Base-by-base conservation (phyloP, 2,888 invertebrate genomes). In the Tricholauxania praeusta region DNA sequence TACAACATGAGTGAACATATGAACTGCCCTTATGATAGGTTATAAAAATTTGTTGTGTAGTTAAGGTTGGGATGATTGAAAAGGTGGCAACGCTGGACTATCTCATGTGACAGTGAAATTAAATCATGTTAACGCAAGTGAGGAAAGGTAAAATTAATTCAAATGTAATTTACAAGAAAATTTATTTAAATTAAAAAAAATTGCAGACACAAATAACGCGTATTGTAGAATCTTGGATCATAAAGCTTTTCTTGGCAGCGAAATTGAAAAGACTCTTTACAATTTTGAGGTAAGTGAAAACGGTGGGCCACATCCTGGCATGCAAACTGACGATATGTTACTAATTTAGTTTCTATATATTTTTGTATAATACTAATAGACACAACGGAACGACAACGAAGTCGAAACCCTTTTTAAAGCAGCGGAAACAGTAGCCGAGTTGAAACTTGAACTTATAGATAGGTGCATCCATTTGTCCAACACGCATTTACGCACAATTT, bases 161-260 rank as follows among this genome's bases (percentile, higher is more conserved):
- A 12, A 67, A 47, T 52, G 47, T 67, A 57, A 17, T 57, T 15
- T 47, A 15, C 7, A 57, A 14, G 12, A 57, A 57, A 57, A 69
- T 17, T 72, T 12, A 53, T 28, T n/a, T 12, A 12, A 71, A 19
- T 57, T 19, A 51, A 39, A 28, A 10, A 39, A 10, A 39, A 39
- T 87, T 89, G 76, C 85, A 96, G 96, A 94, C 90, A 90, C 93
- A 79, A 91, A 92, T 77, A 94, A 94, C 88, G 92, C 96, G 85
- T 95, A 95, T 92, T 91, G 91, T 81, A 90, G 96, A 83, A 89
- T 96, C 74, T 94, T 96, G 88, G 95, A 96, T 87, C 96, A 96
- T 83, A 91, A 93, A 77, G 94, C 94, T 51, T 95, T 96, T 85
- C 86, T 96, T 74, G 93, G 92, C 87, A 95, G 96, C 72, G 96